Evolutionary conservation across 2,113 vertebrate genomes (phyloP).

Genomic region (Holacanthus passer): DNA sequence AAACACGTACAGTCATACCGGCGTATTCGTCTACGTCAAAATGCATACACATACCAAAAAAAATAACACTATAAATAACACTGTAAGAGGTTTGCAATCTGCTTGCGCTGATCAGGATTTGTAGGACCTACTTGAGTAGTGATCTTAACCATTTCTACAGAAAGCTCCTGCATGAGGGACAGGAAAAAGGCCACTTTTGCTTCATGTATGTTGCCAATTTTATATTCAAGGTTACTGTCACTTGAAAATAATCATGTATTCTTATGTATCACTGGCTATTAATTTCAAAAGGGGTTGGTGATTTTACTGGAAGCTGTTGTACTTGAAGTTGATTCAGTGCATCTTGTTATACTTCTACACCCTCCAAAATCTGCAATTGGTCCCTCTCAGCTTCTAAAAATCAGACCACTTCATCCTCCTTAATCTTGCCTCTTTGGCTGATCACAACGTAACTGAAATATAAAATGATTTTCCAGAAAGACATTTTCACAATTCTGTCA

Average conservation of each 20-base stretch:
- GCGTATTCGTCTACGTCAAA: not conserved
- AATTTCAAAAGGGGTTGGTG: not conserved
- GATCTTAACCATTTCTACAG: not conserved
- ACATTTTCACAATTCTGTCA: not conserved
- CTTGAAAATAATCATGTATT: conserved; percentile 29
- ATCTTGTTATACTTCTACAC: conserved; percentile 12
- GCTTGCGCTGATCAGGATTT: not conserved
- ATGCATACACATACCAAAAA: not conserved
- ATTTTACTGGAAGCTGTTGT: conserved; percentile 15
- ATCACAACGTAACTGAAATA: conserved; percentile 22
- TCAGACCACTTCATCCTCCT: not conserved
- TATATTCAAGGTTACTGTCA: conserved; percentile 21
- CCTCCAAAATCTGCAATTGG: conserved; percentile 3
- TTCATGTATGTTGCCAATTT: not conserved
- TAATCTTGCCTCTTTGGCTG: not conserved
- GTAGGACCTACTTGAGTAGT: not conserved
- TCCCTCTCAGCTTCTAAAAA: not conserved
- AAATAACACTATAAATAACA: too few species aligned
- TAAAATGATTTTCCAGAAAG: not conserved
- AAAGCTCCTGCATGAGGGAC: not conserved
- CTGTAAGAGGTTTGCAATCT: not conserved
- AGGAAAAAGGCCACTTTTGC: too few species aligned
- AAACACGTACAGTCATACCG: not conserved
- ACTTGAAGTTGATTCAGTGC: conserved; percentile 30
- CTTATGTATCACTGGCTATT: conserved; percentile 8